Conservation (phyloP, 2,113 vertebrate genomes). For the Hippolais icterina region DNA sequence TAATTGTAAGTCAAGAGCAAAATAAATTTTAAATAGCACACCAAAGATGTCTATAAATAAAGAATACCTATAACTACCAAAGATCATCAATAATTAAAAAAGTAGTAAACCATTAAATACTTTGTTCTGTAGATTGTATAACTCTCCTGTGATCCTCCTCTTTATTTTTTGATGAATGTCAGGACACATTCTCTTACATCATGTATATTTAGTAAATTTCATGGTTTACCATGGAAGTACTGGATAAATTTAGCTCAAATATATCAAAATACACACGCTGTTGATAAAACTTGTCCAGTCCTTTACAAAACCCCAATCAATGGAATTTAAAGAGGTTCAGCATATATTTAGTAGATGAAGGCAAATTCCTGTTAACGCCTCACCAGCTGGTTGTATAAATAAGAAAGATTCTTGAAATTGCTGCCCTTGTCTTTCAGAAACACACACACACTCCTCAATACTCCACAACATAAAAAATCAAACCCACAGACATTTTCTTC, state of each 20-base stretch:
- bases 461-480: background rate
- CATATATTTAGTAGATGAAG: background rate
- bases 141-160: background rate
- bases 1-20: background rate
- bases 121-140: background rate
- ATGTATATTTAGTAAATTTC: background rate
- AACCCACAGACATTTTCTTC: background rate
- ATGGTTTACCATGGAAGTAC: background rate
- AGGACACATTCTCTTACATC: background rate
- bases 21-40: background rate
- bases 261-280: accelerated
- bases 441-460: accelerated
- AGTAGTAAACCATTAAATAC: background rate
- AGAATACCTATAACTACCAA: background rate
- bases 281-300: background rate
- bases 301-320: background rate
- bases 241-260: background rate
- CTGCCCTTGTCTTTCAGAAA: background rate
- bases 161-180: background rate
- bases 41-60: background rate
- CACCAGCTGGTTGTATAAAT: background rate
- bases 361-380: background rate
- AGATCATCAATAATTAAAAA: background rate
- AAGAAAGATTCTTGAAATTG: background rate
- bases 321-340: background rate